A percentile compares a stretch with the other conserved stretches of the same genome.
phyloP scores from a whole-genome alignment of 2,888 invertebrate genomes.

The Noctua janthe region DNA sequence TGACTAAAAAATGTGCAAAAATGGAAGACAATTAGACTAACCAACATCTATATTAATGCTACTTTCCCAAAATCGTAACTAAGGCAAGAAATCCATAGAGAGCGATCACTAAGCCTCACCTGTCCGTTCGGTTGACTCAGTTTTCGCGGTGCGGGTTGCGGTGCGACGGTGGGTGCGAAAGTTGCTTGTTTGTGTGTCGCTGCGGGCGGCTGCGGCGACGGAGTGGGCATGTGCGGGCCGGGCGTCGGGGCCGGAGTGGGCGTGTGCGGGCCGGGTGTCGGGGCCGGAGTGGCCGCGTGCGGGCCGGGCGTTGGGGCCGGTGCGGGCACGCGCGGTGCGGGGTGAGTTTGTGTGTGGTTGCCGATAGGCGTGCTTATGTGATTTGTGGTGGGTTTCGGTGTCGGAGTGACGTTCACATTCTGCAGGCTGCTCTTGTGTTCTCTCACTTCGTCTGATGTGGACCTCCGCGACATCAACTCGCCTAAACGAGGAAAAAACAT shows the following conservation, averaged over 20 bases:
- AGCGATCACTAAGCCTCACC: constrained; percentile 77
- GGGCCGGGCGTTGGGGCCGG: too few species aligned
- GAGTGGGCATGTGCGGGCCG: constrained; percentile 43
- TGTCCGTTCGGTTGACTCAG: constrained; percentile 86
- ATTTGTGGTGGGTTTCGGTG: constrained; percentile 73
- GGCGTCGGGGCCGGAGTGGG: constrained; percentile 62
- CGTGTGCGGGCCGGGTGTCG: constrained; percentile 60
- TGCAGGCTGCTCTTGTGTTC: constrained; percentile 84
- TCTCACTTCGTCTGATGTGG: constrained; percentile 87
- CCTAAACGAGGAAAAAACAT: constrained; percentile 70
- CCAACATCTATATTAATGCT: constrained; percentile 44
- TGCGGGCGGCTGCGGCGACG: constrained; percentile 65
- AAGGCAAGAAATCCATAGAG: constrained; percentile 35
- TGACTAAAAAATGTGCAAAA: constrained; percentile 35
- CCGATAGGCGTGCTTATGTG: constrained; percentile 77
- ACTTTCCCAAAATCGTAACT: constrained; percentile 29
- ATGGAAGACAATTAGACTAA: constrained; percentile 42
- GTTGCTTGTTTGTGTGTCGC: constrained; percentile 72
- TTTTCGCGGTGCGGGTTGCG: constrained; percentile 88
- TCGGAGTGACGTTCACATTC: constrained; percentile 82
- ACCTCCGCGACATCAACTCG: constrained; percentile 82
- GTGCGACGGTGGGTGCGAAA: constrained; percentile 75
- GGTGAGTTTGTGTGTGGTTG: constrained; percentile 67
- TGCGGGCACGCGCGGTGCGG: constrained; percentile 66
- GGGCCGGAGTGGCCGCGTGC: constrained; percentile 40